Percentiles rank a stretch among this genome's conserved stretches.
Evolutionary conservation across 2,113 vertebrate genomes (phyloP).

Genomic region (Chaetorhynchus papuensis): DNA sequence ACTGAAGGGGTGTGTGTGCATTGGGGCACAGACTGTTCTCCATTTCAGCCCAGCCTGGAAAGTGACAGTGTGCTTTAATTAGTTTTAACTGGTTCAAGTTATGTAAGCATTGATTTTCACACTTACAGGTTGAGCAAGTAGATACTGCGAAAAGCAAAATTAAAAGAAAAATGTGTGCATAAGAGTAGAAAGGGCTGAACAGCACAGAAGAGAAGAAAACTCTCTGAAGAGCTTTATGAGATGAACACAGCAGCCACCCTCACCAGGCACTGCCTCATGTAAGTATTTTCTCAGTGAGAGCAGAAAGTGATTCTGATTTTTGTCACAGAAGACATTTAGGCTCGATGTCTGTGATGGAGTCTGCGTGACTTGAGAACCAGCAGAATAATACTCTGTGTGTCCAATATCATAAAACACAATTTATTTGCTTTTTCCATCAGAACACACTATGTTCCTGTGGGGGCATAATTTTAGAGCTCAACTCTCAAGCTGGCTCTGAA

Average conservation of each 20-base stretch:
- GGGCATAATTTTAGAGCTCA: not conserved
- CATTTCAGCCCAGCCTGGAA: not conserved
- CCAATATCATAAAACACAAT: slow-evolving; percentile 27
- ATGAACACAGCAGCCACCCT: not conserved
- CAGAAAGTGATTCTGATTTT: not conserved
- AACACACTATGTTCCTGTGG: not conserved
- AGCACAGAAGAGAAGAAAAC: not conserved
- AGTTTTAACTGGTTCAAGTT: slow-evolving; percentile 7
- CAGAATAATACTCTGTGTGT: not conserved
- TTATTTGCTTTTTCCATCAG: slow-evolving; percentile 43
- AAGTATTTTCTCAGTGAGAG: not conserved
- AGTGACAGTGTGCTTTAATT: not conserved
- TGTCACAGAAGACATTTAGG: not conserved
- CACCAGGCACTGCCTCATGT: not conserved
- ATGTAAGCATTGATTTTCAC: slow-evolving; percentile 20
- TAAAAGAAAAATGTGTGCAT: not conserved
- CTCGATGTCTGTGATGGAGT: not conserved
- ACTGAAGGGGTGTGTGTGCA: not conserved
- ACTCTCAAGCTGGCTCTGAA: not conserved
- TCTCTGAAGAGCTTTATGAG: not conserved
- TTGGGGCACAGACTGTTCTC: not conserved
- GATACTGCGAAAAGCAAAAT: not conserved
- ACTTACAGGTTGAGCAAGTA: not conserved
- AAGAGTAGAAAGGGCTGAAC: not conserved
- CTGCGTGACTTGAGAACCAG: not conserved